A percentile compares a stretch with the other conserved stretches of the same genome.
Conservation (phyloP, 2,113 vertebrate species). For the Eclectus roratus region DNA sequence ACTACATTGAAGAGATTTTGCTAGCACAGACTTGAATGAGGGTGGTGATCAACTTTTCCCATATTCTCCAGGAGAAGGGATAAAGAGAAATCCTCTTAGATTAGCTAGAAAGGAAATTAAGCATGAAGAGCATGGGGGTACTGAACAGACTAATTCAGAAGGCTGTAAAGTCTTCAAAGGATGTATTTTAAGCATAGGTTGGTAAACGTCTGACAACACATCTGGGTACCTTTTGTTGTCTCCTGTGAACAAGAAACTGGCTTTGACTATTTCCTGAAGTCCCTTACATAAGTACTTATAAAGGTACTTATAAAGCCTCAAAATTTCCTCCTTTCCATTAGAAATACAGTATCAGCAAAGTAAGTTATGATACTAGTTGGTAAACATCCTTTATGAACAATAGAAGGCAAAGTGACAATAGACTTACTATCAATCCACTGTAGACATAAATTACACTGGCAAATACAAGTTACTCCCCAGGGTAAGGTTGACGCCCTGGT, state of each 20-base stretch:
- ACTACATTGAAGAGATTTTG: neutral
- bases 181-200: neutral
- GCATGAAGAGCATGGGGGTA: neutral
- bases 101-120: conserved; percentile 31
- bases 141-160: neutral
- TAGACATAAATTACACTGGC: neutral
- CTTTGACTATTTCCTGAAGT: neutral
- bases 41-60: neutral
- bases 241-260: neutral
- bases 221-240: neutral
- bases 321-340: neutral
- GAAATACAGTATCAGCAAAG: neutral
- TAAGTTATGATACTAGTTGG: neutral
- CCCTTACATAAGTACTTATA: neutral
- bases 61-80: neutral
- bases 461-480: neutral
- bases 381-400: neutral
- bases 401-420: neutral
- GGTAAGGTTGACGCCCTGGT: neutral
- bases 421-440: neutral
- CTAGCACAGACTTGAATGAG: neutral
- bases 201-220: neutral
- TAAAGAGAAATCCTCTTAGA: conserved; percentile 42
- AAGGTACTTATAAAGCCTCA: neutral
- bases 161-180: neutral